Evolutionary conservation across 2,113 vertebrate genomes (phyloP).

Genomic region (Pandion haliaetus): DNA sequence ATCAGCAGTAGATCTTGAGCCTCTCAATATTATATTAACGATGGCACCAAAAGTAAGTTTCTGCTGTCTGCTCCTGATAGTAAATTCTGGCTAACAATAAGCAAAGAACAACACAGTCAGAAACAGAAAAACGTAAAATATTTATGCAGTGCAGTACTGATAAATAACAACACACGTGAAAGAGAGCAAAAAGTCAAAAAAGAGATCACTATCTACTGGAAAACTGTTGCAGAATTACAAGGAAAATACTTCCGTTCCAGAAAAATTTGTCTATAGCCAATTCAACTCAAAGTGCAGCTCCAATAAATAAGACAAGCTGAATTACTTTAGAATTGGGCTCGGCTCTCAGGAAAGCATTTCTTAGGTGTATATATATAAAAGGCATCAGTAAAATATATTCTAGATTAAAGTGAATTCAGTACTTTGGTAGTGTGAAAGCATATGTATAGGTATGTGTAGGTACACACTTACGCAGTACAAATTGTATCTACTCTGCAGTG

Average conservation of each 20-base stretch:
- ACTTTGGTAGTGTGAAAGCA: background rate
- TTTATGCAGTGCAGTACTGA: background rate
- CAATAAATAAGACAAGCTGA: background rate
- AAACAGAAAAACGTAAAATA: conserved; percentile 14
- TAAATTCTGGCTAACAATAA: conserved; percentile 2
- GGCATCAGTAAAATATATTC: background rate
- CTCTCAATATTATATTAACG: background rate
- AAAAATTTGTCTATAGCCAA: background rate
- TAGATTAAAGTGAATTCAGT: background rate
- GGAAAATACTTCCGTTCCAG: background rate
- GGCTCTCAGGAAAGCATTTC: background rate
- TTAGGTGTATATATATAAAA: background rate
- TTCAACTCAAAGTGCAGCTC: background rate
- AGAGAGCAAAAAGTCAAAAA: conserved; percentile 8
- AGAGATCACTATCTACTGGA: background rate
- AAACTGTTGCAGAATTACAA: background rate
- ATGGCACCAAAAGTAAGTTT: background rate
- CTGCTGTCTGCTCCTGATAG: background rate
- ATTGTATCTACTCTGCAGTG: background rate
- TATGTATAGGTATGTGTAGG: background rate
- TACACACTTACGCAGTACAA: background rate
- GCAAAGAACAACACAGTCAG: background rate
- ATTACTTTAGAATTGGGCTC: background rate
- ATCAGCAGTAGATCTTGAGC: background rate
- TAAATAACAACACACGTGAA: background rate